Evolutionary conservation across 2,113 vertebrate genomes (phyloP).

Genomic region (Junco hyemalis): DNA sequence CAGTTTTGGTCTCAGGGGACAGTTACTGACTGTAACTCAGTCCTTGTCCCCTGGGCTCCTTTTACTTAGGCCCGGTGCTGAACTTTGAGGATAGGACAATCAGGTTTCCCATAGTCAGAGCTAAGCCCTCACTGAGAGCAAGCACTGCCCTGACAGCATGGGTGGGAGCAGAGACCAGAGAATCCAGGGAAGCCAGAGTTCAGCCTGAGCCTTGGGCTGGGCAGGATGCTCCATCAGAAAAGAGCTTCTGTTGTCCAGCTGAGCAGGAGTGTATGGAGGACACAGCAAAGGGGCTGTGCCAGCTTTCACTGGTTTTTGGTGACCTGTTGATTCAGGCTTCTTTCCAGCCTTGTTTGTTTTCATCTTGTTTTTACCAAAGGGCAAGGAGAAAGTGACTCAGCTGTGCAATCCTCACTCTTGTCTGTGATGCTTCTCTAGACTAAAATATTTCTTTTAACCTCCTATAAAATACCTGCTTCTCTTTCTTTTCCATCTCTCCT

Average conservation of each 20-base stretch:
- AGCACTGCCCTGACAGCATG: neutral
- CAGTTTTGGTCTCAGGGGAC: neutral
- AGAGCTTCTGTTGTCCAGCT: neutral
- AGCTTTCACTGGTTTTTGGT: neutral
- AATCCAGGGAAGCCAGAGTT: neutral
- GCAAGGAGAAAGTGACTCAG: neutral
- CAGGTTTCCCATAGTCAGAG: neutral
- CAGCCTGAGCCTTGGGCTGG: neutral
- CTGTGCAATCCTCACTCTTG: neutral
- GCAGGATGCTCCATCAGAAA: neutral
- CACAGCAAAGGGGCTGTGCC: neutral
- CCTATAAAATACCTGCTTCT: neutral
- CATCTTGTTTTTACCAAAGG: neutral
- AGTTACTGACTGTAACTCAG: neutral
- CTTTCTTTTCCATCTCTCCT: neutral
- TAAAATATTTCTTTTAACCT: neutral
- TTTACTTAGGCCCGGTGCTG: neutral
- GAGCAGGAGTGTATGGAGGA: accelerated
- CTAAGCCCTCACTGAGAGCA: neutral
- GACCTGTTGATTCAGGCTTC: neutral
- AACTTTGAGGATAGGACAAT: accelerated
- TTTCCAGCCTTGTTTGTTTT: neutral
- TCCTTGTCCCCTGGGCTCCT: neutral
- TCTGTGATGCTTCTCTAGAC: neutral
- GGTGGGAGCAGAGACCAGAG: neutral